Percentiles rank a stretch among this genome's conserved stretches.
phyloP scores from a whole-genome alignment of 2,797 vertebrate genomes.

The Clarias laeviceps region DNA sequence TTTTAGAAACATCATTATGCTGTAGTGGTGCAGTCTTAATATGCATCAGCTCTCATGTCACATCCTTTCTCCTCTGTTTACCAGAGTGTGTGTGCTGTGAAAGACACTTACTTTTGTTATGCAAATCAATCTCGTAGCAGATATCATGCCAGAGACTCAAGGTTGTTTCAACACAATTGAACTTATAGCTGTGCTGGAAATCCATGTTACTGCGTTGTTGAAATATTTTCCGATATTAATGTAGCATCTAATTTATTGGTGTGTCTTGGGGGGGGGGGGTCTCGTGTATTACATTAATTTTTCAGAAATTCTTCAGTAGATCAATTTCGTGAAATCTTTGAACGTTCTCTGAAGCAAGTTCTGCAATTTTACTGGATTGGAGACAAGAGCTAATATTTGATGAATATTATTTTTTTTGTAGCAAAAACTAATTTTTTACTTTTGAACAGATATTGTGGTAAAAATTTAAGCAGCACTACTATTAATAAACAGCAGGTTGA shows the following conservation, averaged over 20 bases:
- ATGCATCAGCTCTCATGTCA: slow-evolving; percentile 39
- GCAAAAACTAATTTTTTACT: slow-evolving; percentile 2
- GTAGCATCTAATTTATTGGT: not conserved
- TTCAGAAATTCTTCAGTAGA: slow-evolving; percentile 16
- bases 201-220: slow-evolving; percentile 31
- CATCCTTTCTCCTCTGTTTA: slow-evolving; percentile 42
- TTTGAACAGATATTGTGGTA: slow-evolving; percentile 5
- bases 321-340: not conserved
- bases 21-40: slow-evolving; percentile 39
- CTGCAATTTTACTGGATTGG: not conserved
- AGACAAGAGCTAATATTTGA: slow-evolving; percentile 19
- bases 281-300: slow-evolving; percentile 28
- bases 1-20: slow-evolving; percentile 38
- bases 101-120: slow-evolving; percentile 63
- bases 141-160: slow-evolving; percentile 66
- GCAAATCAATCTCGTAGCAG: slow-evolving; percentile 61
- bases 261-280: not conserved
- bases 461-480: slow-evolving; percentile 25
- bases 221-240: slow-evolving; percentile 18
- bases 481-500: slow-evolving; percentile 37
- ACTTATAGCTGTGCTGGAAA: slow-evolving; percentile 60
- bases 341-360: slow-evolving; percentile 4
- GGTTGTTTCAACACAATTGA: slow-evolving; percentile 72
- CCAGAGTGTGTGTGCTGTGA: slow-evolving; percentile 36
- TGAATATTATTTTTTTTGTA: slow-evolving; percentile 22